phyloP scores from a whole-genome alignment of 2,113 vertebrate genomes.

The Lepus europaeus region DNA sequence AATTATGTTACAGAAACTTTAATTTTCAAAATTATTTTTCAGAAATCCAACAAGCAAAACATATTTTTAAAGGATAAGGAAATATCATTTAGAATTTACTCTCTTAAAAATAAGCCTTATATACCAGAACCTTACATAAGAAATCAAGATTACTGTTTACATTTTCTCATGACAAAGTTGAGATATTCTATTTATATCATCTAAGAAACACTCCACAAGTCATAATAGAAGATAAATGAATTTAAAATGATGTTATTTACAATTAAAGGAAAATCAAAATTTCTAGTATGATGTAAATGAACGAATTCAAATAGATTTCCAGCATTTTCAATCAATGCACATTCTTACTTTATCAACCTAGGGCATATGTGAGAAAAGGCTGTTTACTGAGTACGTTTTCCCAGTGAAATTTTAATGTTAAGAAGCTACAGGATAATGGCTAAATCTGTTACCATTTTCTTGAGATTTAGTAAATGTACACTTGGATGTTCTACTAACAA shows the following conservation, averaged over 20 bases:
- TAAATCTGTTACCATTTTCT: not conserved
- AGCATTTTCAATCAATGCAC: not conserved
- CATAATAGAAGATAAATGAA: not conserved
- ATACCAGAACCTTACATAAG: not conserved
- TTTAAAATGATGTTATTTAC: not conserved
- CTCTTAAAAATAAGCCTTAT: slow-evolving; percentile 33
- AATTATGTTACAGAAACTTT: not conserved
- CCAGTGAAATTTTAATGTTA: not conserved
- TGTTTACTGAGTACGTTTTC: not conserved
- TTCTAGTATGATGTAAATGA: slow-evolving; percentile 21
- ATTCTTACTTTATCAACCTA: not conserved
- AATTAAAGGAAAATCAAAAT: slow-evolving; percentile 34
- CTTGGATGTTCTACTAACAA: not conserved
- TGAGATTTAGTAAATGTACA: not conserved
- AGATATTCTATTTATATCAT: not conserved
- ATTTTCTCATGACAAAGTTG: slow-evolving; percentile 25
- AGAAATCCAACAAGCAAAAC: not conserved
- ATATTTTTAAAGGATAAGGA: not conserved
- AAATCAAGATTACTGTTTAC: not conserved
- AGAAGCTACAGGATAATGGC: not conserved
- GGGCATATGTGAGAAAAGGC: not conserved
- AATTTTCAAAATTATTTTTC: not conserved
- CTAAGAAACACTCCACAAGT: not conserved
- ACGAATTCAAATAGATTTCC: not conserved
- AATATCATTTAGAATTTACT: slow-evolving; percentile 14